A percentile compares a stretch with the other conserved stretches of the same genome.
Evolutionary conservation across 2,888 invertebrate genomes (phyloP).

Genomic region (Colletes collaris): DNA sequence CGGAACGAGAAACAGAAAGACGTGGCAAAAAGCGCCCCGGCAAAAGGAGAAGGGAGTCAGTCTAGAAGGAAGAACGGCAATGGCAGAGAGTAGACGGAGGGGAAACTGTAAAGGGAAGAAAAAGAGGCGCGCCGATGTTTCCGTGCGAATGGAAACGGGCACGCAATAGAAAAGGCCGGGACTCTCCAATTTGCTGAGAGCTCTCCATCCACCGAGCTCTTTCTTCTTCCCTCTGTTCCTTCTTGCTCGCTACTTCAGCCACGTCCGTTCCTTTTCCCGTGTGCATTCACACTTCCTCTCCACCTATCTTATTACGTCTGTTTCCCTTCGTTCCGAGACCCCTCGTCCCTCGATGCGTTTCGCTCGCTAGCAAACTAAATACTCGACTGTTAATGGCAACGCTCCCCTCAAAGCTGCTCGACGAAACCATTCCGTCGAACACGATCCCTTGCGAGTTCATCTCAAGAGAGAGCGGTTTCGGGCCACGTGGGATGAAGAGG

Average conservation of each 20-base stretch:
- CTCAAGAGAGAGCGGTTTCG: too few relatives aligned
- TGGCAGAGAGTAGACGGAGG: slow-evolving; percentile 8
- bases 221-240: slow-evolving; percentile 6
- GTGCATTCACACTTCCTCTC: slow-evolving; percentile 49
- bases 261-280: slow-evolving; percentile 2
- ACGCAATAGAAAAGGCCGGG: slow-evolving; percentile 71
- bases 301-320: slow-evolving; percentile 53
- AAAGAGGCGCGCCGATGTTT: slow-evolving; percentile 60
- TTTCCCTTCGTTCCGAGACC: background rate
- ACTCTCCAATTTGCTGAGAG: slow-evolving; percentile 75
- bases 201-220: slow-evolving; percentile 61
- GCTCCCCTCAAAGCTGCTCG: slow-evolving; percentile 26
- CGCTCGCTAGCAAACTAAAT: slow-evolving; percentile 42
- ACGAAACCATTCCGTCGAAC: slow-evolving; percentile 33
- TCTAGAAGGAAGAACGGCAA: background rate
- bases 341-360: background rate
- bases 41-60: background rate
- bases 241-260: slow-evolving; percentile 11
- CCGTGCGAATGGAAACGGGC: slow-evolving; percentile 66
- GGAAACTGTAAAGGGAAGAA: slow-evolving; percentile 40
- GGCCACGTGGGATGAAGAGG: too few relatives aligned
- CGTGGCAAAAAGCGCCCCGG: background rate
- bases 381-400: slow-evolving; percentile 63
- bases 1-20: slow-evolving; percentile 19
- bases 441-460: slow-evolving; percentile 5